These are phyloP conservation scores for Apoderus coryli DNA, from an alignment of 2,888 invertebrate species.

Conservation along the genomic window DNA sequence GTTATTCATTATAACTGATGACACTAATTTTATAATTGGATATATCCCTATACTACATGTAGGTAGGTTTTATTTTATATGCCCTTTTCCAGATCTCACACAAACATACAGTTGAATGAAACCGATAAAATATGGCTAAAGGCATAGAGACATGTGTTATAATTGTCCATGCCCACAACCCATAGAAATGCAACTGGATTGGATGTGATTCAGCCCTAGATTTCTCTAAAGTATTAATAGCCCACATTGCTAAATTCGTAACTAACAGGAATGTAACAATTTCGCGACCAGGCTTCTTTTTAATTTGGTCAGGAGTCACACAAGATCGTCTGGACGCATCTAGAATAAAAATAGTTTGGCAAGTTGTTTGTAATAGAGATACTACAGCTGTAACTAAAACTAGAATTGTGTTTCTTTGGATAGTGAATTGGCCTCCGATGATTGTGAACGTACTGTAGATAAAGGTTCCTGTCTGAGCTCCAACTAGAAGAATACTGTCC, in stretches of 20 bases:
- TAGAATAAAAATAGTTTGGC: slow-evolving; percentile 66
- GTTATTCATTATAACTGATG: no score
- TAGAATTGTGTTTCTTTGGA: slow-evolving; percentile 31
- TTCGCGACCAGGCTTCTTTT: slow-evolving; percentile 69
- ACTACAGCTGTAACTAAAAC: slow-evolving; percentile 56
- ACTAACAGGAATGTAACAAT: slow-evolving; percentile 70
- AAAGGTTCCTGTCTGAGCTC: slow-evolving; percentile 80
- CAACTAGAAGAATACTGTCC: slow-evolving; percentile 68
- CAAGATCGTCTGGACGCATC: slow-evolving; percentile 64
- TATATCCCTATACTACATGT: no score
- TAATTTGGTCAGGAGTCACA: slow-evolving; percentile 51
- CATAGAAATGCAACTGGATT: slow-evolving; percentile 68
- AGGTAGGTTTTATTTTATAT: slow-evolving; percentile 55
- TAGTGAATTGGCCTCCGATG: slow-evolving; percentile 57
- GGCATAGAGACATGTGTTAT: slow-evolving; percentile 84
- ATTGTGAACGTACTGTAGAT: slow-evolving; percentile 79
- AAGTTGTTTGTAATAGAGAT: slow-evolving; percentile 62
- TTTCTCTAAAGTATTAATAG: slow-evolving; percentile 72
- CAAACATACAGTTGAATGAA: slow-evolving; percentile 82
- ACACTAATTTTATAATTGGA: no score
- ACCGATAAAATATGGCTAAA: slow-evolving; percentile 76
- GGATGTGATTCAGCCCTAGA: slow-evolving; percentile 71
- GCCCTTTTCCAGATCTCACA: slow-evolving; percentile 88
- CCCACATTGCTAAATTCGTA: slow-evolving; percentile 75
- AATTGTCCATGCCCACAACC: slow-evolving; percentile 82